Evolutionary conservation across 2,113 vertebrate genomes (phyloP).

Genomic region (Oxygymnocypris stewartii): DNA sequence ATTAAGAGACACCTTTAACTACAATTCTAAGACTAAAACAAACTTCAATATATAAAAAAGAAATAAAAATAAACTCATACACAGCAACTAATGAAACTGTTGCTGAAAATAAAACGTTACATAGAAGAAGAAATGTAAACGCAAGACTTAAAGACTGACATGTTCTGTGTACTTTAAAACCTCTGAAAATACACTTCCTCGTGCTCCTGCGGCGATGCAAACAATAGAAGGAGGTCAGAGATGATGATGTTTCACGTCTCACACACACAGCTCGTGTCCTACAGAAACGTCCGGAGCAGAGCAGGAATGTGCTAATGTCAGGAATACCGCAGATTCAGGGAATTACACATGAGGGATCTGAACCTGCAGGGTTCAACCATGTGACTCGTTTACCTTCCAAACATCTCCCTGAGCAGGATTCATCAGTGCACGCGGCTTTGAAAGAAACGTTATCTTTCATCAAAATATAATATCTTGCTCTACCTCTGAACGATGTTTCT

Average conservation of each 20-base stretch:
- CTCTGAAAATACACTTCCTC: background rate
- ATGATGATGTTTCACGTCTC: conserved; percentile 19
- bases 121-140: no score
- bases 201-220: conserved; percentile 17
- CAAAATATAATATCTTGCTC: background rate
- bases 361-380: background rate
- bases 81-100: no score
- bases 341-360: no score
- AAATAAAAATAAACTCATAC: no score
- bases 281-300: conserved; percentile 3
- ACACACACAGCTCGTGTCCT: background rate
- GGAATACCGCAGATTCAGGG: conserved; percentile 17
- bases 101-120: no score
- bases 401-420: background rate
- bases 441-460: background rate
- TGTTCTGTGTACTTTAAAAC: no score
- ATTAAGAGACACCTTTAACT: background rate
- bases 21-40: no score
- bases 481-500: background rate
- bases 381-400: background rate
- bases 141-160: background rate
- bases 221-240: conserved; percentile 43
- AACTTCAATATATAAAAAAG: background rate
- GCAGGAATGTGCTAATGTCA: conserved; percentile 2
- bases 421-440: background rate